phyloP scores from a whole-genome alignment of 2,113 vertebrate species.

The Scomber scombrus region DNA sequence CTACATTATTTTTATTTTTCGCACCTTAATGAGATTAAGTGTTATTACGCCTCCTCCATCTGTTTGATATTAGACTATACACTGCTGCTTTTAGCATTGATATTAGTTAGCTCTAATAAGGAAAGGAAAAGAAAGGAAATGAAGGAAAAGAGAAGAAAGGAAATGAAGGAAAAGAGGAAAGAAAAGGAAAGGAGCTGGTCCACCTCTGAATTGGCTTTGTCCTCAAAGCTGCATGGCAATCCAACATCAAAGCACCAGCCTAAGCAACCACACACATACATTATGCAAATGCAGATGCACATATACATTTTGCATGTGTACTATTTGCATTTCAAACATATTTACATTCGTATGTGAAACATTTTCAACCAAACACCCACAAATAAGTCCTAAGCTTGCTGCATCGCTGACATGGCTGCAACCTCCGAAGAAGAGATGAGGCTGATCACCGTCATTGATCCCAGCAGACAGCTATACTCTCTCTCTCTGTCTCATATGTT shows the following conservation, averaged over 20 bases:
- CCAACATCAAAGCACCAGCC: conserved; percentile 54
- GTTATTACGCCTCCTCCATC: conserved; percentile 60
- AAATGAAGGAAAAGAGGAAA: not conserved
- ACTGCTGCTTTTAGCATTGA: conserved; percentile 20
- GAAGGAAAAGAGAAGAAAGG: not conserved
- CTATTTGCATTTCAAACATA: conserved; percentile 65
- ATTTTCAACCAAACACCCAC: conserved; percentile 18
- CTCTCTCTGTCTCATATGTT: conserved; percentile 5
- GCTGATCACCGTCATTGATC: conserved; percentile 46
- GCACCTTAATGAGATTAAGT: conserved; percentile 46
- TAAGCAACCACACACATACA: conserved; percentile 30
- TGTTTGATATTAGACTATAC: conserved; percentile 39
- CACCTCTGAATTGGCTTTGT: conserved; percentile 30
- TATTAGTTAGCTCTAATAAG: conserved; percentile 47
- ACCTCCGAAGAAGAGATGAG: not conserved
- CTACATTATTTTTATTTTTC: conserved; percentile 34
- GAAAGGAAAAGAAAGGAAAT: not conserved
- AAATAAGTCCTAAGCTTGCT: not conserved
- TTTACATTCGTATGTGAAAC: conserved; percentile 32
- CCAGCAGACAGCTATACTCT: conserved; percentile 13
- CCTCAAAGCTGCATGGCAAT: conserved; percentile 41
- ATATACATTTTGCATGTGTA: conserved; percentile 55
- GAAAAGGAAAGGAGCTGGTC: not conserved
- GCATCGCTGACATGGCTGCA: not conserved
- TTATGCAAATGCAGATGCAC: conserved; percentile 58